phyloP scores from a whole-genome alignment of 1,140 invertebrate species.

The Coptotermes formosanus region DNA sequence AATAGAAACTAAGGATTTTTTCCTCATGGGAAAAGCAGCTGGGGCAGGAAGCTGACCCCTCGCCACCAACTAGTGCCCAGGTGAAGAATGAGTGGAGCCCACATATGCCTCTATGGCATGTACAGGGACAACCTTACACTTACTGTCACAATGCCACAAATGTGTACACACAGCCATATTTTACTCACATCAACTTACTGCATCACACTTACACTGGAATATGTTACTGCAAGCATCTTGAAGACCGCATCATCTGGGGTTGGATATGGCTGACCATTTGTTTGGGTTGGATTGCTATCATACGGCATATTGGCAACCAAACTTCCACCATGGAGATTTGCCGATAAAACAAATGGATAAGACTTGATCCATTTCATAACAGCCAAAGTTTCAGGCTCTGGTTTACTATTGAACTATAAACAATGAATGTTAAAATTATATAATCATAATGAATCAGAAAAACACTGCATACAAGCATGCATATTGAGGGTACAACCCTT shows the following conservation, averaged over 20 bases:
- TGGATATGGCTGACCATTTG: conserved; percentile 49
- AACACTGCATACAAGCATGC: no score
- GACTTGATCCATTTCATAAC: conserved; percentile 88
- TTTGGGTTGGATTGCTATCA: conserved; percentile 63
- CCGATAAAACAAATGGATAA: conserved; percentile 91
- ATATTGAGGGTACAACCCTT: no score
- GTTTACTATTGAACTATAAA: conserved; percentile 59
- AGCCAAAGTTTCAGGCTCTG: conserved; percentile 83
- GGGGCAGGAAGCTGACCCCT: no score
- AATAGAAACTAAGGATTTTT: no score
- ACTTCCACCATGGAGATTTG: conserved; percentile 93
- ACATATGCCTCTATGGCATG: no score
- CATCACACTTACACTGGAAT: conserved; percentile 67
- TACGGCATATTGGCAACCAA: conserved; percentile 93
- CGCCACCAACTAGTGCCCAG: no score
- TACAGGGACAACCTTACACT: no score
- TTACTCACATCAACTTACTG: no score
- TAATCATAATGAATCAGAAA: background rate
- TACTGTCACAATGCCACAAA: no score
- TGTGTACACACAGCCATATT: no score
- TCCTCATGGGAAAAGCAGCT: no score
- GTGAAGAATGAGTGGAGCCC: no score
- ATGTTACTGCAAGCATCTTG: conserved; percentile 74
- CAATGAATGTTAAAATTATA: conserved; percentile 27
- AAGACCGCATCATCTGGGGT: conserved; percentile 87